Evolutionary conservation across 2,888 invertebrate species (phyloP), one percentile per base, ranked within the genome.

Genomic region (Perdita meconis): DNA sequence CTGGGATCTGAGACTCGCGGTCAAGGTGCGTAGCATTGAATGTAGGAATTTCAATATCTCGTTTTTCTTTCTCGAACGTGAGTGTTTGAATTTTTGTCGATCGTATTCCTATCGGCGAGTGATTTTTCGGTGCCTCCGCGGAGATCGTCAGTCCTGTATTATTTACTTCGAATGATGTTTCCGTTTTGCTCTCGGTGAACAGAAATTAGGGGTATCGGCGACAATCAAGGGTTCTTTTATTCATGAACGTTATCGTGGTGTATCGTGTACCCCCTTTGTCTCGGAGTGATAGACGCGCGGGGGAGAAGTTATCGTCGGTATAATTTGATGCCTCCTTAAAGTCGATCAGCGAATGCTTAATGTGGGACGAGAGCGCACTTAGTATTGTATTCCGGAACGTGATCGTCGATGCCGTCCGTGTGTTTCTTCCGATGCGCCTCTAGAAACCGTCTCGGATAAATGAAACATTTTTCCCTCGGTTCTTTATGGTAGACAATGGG

Each of bases 401-500:
- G 36, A 47, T 56, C 69, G 78, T 50, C 59, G 63, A 67, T n/a
- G n/a, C n/a, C 47, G 66, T 47, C 61, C 51, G 64, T 24, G 64
- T 24, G 51, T 47, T 53, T 50, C 56, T 51, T 59, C 40, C 67
- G 78, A 59, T 44, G 55, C 13, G 70, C 65, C 44, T 40, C 68
- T 61, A 72, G 42, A 70, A 74, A 73, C 19, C 66, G 57, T 66
- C 65, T 47, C 80, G 40, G 64, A 76, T 68, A 76, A 81, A 71
- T 63, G 75, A 79, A 75, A 75, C 68, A 69, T 81, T 80, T 81
- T 72, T 30, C 30, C 56, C 73, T 67, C 60, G 65, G 30, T 75
- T 76, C 80, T 72, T 80, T 72, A 56, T 59, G 44, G 80, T 13
- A 77, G 80, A 81, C 81, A 81, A 81, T 81, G 42, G 81, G 73